Evolutionary conservation across 35 echinoderm and acorn worm species (phyloP), one percentile per base, ranked within the genome.

Genomic region (Holothuria glaberrima): DNA sequence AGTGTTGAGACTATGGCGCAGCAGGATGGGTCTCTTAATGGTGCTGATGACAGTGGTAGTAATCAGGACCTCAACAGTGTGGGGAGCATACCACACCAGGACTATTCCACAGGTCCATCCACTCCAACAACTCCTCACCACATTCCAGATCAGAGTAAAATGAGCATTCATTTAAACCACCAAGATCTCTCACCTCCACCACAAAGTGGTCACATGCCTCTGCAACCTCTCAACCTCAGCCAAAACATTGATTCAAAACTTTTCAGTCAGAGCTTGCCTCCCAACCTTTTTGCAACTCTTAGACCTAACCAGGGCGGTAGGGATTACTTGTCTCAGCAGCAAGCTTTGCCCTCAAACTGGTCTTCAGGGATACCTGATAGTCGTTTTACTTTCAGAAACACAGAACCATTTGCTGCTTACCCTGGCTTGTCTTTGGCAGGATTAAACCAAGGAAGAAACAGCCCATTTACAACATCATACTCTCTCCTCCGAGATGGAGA

Each of bases 171-270:
- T 46, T 26, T 86, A 24, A 86, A 64, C 60, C 83, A 64, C 48
- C 83, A 86, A 35, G 83, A 86, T 32, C 83, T 86, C 12, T 86
- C 83, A 22, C 83, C 83, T 67, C 83, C 83, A 25, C 83, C 83
- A 10, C 59, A 86, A 59, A 84, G 77, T 30, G 30, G n/a, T 68
- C 76, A 64, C 22, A 56, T 65, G 63, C 30, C 26, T 19, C 78
- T 30, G 70, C 93, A 94, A 64, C 94, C 94, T 48, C 71, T 95
- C 35, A 95, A 95, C 52, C 77, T 95, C n/a, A 95, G 94, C 66
- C 94, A 95, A 52, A 91, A 86, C 20, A 67, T 74, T n/a, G 92
- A 90, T 25, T 32, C 78, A 36, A 90, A 94, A 61, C 73, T 92
- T 52, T 86, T 92, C 50, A 88, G 91, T 62, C 91, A 92, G 33